Evolutionary conservation across 2,888 invertebrate species (phyloP), one percentile per base, ranked within the genome.

Genomic region (Heliconius erato): DNA sequence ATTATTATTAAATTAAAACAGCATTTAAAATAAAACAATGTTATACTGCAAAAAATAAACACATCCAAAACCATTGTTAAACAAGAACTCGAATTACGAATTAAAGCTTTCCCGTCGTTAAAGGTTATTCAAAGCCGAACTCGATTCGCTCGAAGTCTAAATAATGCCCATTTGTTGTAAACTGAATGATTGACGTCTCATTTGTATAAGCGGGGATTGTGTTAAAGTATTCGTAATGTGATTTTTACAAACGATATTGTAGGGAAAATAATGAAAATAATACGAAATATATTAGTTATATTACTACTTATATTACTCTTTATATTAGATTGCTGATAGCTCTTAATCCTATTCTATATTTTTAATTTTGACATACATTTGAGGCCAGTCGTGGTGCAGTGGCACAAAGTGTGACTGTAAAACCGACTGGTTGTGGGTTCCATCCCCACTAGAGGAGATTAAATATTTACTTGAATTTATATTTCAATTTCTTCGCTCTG

Each of bases 51-150:
- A 65, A 74, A 74, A 49, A 74, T 74, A 74, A 59, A 74, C 59
- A 76, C 14, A 28, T 40, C 40, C 23, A 54, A 67, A 67, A 40
- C 65, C 54, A 59, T 74, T 54, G 65, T 67, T 40, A 65, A 77
- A 32, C 74, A 63, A 63, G 74, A 79, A 72, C 40, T 65, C 71
- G 35, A n/a, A 67, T 74, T 63, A 74, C 74, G 59, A 83, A 72
- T 78, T 83, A 83, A 83, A 81, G 81, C 83, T 74, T 83, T 76
- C 35, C 74, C 77, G 77, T 68, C 81, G 83, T 79, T 83, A 83
- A 80, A 72, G 80, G 78, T 77, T 77, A 81, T 83, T 78, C 79
- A 67, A 81, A 83, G 78, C 79, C 59, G 79, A 83, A 81, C 80
- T 74, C 81, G 79, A 74, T 72, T 54, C 80, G 67, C 59, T 81